Conservation (phyloP, 2,888 invertebrate genomes). For the Apamea monoglypha region DNA sequence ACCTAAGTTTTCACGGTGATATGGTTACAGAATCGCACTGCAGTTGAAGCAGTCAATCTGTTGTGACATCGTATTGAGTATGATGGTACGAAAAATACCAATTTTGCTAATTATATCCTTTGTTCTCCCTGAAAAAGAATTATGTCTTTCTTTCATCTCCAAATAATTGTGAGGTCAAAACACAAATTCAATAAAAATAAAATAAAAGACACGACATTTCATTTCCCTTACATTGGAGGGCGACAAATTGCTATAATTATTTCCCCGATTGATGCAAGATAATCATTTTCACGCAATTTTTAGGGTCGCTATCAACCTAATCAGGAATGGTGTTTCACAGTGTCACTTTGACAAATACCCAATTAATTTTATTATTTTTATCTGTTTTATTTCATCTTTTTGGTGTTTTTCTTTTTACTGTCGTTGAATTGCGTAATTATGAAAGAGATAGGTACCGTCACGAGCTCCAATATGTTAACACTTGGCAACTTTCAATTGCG, state of each 20-base stretch:
- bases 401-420: constrained; percentile 49
- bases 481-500: too few species aligned
- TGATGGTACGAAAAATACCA: not conserved
- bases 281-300: constrained; percentile 80
- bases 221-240: constrained; percentile 69
- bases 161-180: constrained; percentile 10
- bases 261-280: constrained; percentile 75
- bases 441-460: too few species aligned
- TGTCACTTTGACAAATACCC: constrained; percentile 80
- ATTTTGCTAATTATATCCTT: not conserved
- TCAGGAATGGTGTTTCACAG: constrained; percentile 77
- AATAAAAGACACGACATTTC: constrained; percentile 60
- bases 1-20: too few species aligned
- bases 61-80: too few species aligned
- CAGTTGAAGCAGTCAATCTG: too few species aligned
- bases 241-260: constrained; percentile 86
- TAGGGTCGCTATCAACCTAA: constrained; percentile 78
- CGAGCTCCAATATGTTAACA: too few species aligned
- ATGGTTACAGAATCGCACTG: too few species aligned
- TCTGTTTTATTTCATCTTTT: constrained; percentile 66
- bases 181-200: constrained; percentile 56
- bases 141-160: not conserved
- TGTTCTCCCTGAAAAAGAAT: not conserved
- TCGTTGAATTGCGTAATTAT: constrained; percentile 26
- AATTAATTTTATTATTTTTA: constrained; percentile 77